Evolutionary conservation across 1,140 invertebrate genomes (phyloP).

Genomic region (Drosophila parabipectinata): DNA sequence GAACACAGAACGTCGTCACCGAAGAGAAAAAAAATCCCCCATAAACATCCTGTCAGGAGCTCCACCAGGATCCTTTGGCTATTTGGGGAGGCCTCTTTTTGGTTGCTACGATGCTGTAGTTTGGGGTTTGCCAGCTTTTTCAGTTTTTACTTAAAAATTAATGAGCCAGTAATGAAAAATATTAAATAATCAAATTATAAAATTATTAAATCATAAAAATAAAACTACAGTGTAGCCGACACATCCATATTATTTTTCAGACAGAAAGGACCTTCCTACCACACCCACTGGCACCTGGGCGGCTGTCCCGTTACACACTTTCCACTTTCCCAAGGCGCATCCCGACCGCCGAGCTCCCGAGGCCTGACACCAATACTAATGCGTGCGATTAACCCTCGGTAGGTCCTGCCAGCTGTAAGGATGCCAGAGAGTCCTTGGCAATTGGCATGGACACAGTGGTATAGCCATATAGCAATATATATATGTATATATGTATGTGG

Average conservation of each 20-base stretch:
- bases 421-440: slow-evolving; percentile 21
- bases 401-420: slow-evolving; percentile 35
- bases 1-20: slow-evolving; percentile 16
- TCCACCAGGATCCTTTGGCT: slow-evolving; percentile 5
- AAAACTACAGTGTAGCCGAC: background rate
- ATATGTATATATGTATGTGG: background rate
- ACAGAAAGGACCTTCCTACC: no score
- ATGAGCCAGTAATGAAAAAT: no score
- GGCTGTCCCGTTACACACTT: slow-evolving; percentile 11
- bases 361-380: slow-evolving; percentile 81
- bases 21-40: slow-evolving; percentile 22
- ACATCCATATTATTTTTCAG: no score
- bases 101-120: background rate
- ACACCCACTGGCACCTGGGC: background rate
- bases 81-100: background rate
- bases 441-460: slow-evolving; percentile 25
- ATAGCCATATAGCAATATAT: background rate
- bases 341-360: slow-evolving; percentile 30
- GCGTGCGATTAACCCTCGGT: slow-evolving; percentile 77
- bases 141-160: no score
- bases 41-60: slow-evolving; percentile 45
- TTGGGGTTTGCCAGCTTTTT: no score
- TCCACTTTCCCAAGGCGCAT: slow-evolving; percentile 42
- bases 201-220: no score
- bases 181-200: no score